Evolutionary conservation across 2,888 invertebrate species (phyloP).

Genomic region (Lamellibrachia satsuma): DNA sequence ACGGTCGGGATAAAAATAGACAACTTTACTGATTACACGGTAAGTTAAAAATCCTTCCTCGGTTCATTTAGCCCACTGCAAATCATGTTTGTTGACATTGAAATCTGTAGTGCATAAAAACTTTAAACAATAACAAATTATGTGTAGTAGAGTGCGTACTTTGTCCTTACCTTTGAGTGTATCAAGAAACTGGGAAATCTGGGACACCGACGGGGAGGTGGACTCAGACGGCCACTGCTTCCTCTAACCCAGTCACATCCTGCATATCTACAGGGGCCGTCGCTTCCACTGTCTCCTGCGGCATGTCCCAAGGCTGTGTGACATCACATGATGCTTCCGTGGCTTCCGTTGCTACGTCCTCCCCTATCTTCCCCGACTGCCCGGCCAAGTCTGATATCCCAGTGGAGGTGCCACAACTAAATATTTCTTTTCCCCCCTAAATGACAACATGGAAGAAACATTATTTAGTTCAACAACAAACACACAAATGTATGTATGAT

Average conservation of each 20-base stretch:
- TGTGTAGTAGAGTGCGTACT: too few species aligned
- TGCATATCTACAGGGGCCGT: background rate
- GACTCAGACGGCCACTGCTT: background rate
- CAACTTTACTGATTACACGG: too few species aligned
- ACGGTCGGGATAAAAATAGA: too few species aligned
- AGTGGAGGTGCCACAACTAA: background rate
- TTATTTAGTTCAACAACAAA: too few species aligned
- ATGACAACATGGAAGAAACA: background rate
- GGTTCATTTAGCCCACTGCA: too few species aligned
- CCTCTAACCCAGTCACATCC: background rate
- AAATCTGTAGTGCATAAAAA: too few species aligned
- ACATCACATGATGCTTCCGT: background rate
- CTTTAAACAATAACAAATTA: too few species aligned
- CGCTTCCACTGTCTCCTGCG: background rate
- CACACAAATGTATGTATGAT: too few species aligned
- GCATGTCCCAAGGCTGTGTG: background rate
- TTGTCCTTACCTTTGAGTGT: conserved; percentile 23
- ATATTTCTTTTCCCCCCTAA: background rate
- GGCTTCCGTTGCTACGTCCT: background rate
- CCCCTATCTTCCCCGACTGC: background rate
- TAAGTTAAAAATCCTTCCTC: too few species aligned
- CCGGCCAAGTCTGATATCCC: background rate
- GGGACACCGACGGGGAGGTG: conserved; percentile 26
- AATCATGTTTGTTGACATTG: too few species aligned
- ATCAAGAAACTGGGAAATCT: conserved; percentile 32